Base-by-base conservation (phyloP, 2,797 vertebrate species). In the Microctenopoma steveboyesi region DNA sequence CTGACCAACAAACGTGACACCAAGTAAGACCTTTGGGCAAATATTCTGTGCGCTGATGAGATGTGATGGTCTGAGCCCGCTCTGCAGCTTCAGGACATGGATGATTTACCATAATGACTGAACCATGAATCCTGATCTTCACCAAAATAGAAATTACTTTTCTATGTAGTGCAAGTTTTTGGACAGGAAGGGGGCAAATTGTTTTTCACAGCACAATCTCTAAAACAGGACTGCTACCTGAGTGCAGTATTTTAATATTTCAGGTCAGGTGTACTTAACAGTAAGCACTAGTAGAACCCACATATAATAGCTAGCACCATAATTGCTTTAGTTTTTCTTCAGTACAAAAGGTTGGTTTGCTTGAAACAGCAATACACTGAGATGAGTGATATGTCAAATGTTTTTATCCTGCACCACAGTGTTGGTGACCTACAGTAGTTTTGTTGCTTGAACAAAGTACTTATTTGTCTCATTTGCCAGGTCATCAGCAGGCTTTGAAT, bases 401-500 rank as follows among this genome's bases (percentile, higher is more conserved):
- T 56, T 68, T 71, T 58, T 79, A 30, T 46, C 7, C 50, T 64
- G 65, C 66, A 56, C 61, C 35, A 8, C 30, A 33, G 25, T 43
- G 62, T 74, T 52, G 5, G n/a, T 18, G 10, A 49, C 50, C 52
- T 47, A 16, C 45, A 18, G 48, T 64, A 9, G 64, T 78, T 82
- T 67, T 78, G 42, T 63, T 74, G 66, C 72, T 15, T 14, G 59
- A 68, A 83, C 68, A 84, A 84, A 85, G 71, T 13, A 12, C 39
- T 18, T 18, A 18, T 18, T 18, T 5, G 61, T 71, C 70, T 86
- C 74, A 61, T 86, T 85, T 48, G 69, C 82, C 75, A 72, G 74
- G 81, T 85, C 84, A 82, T 72, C 46, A 11, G 57, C 72, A 82
- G 49, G 64, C 55, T 72, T 64, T 65, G 40, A 82, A 69, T 63